Evolutionary conservation across 2,888 invertebrate species (phyloP), one percentile per base, ranked within the genome.

Genomic region (Scelioninae gen. 1): DNA sequence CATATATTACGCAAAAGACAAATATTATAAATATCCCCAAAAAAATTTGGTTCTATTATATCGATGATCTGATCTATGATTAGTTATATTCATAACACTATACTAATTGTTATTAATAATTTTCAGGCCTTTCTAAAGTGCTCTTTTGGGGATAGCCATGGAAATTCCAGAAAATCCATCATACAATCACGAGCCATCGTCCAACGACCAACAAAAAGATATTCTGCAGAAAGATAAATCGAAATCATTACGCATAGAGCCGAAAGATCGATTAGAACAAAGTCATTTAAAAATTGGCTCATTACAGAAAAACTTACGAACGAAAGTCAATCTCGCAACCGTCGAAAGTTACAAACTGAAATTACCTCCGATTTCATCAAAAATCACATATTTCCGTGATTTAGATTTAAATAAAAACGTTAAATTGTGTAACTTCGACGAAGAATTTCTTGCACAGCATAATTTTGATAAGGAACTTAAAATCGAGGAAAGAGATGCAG

Each of bases 271-370:
- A 3, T 34, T 89, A 29, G 87, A 87, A 56, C 88, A 81, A 53
- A 91, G 89, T 55, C 89, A 87, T 23, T 82, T 83, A 13, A 87
- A 89, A 29, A 91, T 91, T 63, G 88, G 88, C 51, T 85, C 84
- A 5, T 86, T 91, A 0, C 91, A 91, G 32, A 84, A 87, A 34
- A 88, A 88, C 66, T 76, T 91, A 32, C 83, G 82, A 5, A 90
- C 90, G 1, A 89, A 86, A 38, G 90, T 91, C 51, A 88, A 89
- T 40, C 85, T 88, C 0, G 80, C 82, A n/a, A 91, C 91, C 2
- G 88, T 88, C 0, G 85, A 86, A 32, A 87, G 83, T 23, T 91
- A 90, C 78, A 89, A 88, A 56, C 86, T 88, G 56, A 87, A 88
- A 69, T 72, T 91, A 51, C 81, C 87, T 0, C 51, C 49, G n/a